phyloP scores from a whole-genome alignment of 2,797 vertebrate species.

The Lagorchestes hirsutus region DNA sequence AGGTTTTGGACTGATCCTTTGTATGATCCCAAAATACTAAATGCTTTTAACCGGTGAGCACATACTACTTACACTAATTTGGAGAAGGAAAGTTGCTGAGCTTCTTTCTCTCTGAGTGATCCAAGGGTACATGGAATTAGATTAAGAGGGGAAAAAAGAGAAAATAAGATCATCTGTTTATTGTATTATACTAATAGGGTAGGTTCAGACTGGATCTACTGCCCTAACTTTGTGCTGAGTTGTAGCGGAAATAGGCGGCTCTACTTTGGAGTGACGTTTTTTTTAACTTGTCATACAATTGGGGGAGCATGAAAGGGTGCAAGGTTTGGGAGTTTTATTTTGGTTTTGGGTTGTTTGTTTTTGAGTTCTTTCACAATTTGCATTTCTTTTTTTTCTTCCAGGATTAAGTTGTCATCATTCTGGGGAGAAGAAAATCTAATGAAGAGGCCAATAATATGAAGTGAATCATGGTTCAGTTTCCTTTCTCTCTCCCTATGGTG shows the following conservation, averaged over 20 bases:
- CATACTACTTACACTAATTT: conserved; percentile 45
- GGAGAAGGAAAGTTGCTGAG: conserved; percentile 59
- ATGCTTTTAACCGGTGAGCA: conserved; percentile 47
- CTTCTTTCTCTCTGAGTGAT: conserved; percentile 63
- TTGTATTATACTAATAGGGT: not conserved
- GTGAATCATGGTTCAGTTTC: conserved; percentile 83
- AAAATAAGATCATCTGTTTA: conserved; percentile 50
- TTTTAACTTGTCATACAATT: conserved; percentile 59
- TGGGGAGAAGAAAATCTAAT: conserved; percentile 82
- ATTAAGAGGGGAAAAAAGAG: conserved; percentile 23
- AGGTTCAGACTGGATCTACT: not conserved
- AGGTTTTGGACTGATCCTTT: conserved; percentile 43
- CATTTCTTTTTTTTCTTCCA: conserved; percentile 84
- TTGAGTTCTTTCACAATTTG: conserved; percentile 34
- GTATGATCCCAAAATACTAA: conserved; percentile 44
- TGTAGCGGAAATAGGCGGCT: not conserved
- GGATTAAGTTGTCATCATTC: conserved; percentile 85
- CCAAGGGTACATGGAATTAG: conserved; percentile 48
- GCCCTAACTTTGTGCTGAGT: not conserved
- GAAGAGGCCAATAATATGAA: conserved; percentile 81
- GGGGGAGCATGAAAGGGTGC: conserved; percentile 60
- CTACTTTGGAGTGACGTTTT: conserved; percentile 55
- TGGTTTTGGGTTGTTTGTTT: conserved; percentile 29
- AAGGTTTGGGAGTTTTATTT: not conserved
- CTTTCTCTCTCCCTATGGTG: conserved; percentile 89